These are phyloP conservation scores for Drosophila meridiana DNA, from an alignment of 2,888 invertebrate genomes.

Conservation along the genomic window DNA sequence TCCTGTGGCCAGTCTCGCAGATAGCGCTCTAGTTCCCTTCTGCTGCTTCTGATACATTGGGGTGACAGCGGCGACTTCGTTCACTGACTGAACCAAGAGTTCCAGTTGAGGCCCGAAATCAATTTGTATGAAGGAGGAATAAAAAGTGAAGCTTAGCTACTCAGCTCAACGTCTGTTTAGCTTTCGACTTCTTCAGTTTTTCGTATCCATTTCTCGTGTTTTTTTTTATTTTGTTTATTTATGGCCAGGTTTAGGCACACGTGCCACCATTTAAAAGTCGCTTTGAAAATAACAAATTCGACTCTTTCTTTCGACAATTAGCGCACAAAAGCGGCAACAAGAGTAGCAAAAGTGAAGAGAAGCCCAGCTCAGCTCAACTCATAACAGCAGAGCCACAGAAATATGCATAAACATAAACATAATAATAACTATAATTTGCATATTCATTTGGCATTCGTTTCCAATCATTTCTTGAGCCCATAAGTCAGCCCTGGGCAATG, in stretches of 20 bases:
- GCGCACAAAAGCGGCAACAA: constrained; percentile 57
- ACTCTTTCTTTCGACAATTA: constrained; percentile 62
- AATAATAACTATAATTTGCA: constrained; percentile 72
- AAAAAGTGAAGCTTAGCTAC: constrained; percentile 30
- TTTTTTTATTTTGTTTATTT: constrained; percentile 48
- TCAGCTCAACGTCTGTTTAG: constrained; percentile 40
- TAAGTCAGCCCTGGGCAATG: constrained; percentile 57
- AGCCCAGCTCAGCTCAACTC: neutral
- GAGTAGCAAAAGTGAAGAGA: constrained; percentile 11
- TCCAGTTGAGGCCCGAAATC: constrained; percentile 41
- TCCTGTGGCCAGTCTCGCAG: constrained; percentile 69
- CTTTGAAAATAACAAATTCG: constrained; percentile 28
- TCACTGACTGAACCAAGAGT: constrained; percentile 4
- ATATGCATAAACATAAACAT: constrained; percentile 73
- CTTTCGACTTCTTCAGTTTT: constrained; percentile 11
- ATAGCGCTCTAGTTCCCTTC: constrained; percentile 40
- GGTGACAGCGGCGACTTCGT: constrained; percentile 43
- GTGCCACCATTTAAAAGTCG: constrained; percentile 69
- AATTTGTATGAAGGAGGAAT: constrained; percentile 29
- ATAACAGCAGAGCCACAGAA: constrained; percentile 35
- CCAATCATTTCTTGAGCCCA: constrained; percentile 67
- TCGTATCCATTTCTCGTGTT: constrained; percentile 9
- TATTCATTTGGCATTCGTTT: constrained; percentile 66
- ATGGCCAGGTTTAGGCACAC: constrained; percentile 64
- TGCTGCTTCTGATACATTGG: constrained; percentile 32